phyloP scores from a whole-genome alignment of 1,140 invertebrate species.

The Telenomus remus region DNA sequence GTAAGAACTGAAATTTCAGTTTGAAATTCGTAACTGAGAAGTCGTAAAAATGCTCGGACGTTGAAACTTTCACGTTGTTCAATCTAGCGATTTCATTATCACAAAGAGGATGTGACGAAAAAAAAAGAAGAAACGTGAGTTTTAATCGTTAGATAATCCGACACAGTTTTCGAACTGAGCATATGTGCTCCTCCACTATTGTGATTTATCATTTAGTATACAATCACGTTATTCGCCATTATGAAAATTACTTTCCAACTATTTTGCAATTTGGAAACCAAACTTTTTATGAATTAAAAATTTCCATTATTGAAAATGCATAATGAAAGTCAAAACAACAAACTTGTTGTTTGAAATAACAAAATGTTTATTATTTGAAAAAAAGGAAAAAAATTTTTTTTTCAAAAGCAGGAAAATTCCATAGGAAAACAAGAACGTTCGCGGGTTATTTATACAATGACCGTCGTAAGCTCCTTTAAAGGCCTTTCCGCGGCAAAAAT shows the following conservation, averaged over 20 bases:
- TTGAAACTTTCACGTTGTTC: conserved; percentile 48
- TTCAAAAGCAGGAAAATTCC: no score
- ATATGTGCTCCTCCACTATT: not conserved
- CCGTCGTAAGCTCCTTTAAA: conserved; percentile 50
- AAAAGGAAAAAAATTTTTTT: no score
- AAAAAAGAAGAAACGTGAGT: conserved; percentile 23
- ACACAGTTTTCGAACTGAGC: conserved; percentile 18
- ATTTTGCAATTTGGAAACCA: no score
- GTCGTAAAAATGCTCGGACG: conserved; percentile 38
- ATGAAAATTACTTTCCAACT: no score
- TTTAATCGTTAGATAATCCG: conserved; percentile 34
- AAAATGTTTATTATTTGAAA: no score
- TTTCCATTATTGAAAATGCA: no score
- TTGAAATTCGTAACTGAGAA: not conserved
- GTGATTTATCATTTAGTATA: conserved; percentile 1
- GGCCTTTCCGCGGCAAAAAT: conserved; percentile 47
- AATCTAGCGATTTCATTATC: conserved; percentile 43
- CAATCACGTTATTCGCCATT: no score
- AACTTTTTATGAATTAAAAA: no score
- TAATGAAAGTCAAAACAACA: no score
- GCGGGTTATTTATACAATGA: not conserved
- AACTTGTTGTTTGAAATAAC: no score
- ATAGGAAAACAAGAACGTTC: no score
- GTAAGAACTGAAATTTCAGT: no score
- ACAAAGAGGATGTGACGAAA: conserved; percentile 29